Evolutionary conservation across 2,113 vertebrate genomes (phyloP).

Genomic region (Ariopsis seemanni): DNA sequence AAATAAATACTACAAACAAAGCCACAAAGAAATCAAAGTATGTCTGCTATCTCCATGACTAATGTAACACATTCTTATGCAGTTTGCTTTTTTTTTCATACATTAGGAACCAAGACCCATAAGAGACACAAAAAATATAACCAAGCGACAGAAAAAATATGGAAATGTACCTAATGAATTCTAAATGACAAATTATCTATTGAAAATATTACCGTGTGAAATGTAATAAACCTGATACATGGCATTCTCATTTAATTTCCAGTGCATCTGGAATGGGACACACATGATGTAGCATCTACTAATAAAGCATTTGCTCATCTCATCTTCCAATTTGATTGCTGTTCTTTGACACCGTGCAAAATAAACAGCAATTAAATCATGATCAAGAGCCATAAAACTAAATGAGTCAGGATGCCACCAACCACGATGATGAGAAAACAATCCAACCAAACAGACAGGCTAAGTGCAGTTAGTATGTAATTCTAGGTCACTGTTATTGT

Average conservation of each 20-base stretch:
- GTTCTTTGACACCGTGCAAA: conserved; percentile 16
- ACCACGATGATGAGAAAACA: conserved; percentile 2
- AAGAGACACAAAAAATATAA: too few relatives aligned
- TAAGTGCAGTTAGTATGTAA: neutral
- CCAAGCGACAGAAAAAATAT: neutral
- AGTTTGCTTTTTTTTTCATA: neutral
- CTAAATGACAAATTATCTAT: neutral
- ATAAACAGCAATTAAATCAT: conserved; percentile 21
- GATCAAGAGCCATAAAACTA: conserved; percentile 4
- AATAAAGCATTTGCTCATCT: conserved; percentile 25
- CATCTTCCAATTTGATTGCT: neutral
- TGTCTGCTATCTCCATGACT: conserved; percentile 25
- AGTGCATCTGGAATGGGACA: conserved; percentile 17
- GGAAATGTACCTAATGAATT: neutral
- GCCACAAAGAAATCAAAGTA: neutral
- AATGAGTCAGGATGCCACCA: conserved; percentile 11
- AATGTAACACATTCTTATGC: neutral
- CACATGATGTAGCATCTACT: conserved; percentile 18
- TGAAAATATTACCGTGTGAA: conserved; percentile 13
- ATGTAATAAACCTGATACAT: conserved; percentile 21
- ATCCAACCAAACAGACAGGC: conserved; percentile 3
- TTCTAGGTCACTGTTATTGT: neutral
- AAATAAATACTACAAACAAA: conserved; percentile 55
- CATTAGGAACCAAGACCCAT: neutral
- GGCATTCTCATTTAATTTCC: conserved; percentile 9